These are phyloP conservation scores for Aleiodes sp. DNA, from an alignment of 1,140 invertebrate genomes.

Conservation along the genomic window DNA sequence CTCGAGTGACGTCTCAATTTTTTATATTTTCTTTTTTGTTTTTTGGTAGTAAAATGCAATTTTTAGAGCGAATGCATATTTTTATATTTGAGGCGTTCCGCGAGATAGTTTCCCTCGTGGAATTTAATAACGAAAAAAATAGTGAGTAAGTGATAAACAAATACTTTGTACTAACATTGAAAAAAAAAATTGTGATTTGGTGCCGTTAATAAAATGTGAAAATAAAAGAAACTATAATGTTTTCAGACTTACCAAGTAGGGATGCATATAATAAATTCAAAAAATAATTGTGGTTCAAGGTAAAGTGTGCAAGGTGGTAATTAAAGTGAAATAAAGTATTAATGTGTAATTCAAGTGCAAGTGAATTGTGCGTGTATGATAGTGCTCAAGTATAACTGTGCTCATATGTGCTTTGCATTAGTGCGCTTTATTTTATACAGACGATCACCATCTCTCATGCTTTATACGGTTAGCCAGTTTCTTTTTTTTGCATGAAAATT, in stretches of 20 bases:
- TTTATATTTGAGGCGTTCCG: too few relatives aligned
- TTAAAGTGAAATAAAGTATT: neutral
- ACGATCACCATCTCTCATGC: neutral
- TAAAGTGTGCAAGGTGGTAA: constrained; percentile 11
- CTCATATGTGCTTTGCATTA: constrained; percentile 5
- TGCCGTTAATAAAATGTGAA: neutral
- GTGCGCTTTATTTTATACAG: neutral
- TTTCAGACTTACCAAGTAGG: constrained; percentile 24
- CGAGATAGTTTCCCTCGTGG: too few relatives aligned
- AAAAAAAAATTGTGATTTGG: constrained; percentile 3
- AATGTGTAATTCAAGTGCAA: neutral
- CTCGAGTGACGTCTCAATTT: too few relatives aligned
- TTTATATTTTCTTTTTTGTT: too few relatives aligned
- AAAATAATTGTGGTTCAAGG: neutral
- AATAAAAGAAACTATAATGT: neutral
- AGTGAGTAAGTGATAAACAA: constrained; percentile 43
- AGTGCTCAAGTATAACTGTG: constrained; percentile 4
- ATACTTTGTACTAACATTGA: constrained; percentile 58
- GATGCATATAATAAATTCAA: constrained; percentile 18
- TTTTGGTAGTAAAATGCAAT: too few relatives aligned
- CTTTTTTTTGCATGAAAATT: neutral
- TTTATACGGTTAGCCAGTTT: neutral
- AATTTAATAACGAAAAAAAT: too few relatives aligned
- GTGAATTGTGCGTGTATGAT: neutral
- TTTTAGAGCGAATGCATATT: too few relatives aligned